Evolutionary conservation across 2,797 vertebrate species (phyloP).

Genomic region (Anguilla pacifica): DNA sequence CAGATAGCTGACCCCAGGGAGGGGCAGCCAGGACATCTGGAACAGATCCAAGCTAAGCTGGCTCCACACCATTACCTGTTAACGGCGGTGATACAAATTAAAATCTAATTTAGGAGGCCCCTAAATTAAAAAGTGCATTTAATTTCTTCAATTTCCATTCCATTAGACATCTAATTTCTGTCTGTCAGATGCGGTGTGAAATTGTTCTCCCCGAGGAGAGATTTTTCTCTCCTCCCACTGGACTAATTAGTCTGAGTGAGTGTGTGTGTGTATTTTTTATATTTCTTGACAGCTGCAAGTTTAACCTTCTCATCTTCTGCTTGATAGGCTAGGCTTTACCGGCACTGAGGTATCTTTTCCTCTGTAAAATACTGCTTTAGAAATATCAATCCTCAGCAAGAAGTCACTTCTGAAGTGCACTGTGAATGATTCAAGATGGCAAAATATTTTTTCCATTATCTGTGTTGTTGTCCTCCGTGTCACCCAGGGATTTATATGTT

Average conservation of each 20-base stretch:
- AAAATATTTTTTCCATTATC: background rate
- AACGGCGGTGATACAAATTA: constrained; percentile 60
- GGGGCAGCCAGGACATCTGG: constrained; percentile 12
- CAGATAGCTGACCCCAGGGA: background rate
- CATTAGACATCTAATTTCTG: constrained; percentile 75
- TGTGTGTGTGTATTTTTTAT: constrained; percentile 3
- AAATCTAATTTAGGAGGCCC: constrained; percentile 63
- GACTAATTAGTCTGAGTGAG: constrained; percentile 64
- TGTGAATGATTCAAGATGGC: background rate
- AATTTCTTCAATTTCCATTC: constrained; percentile 70
- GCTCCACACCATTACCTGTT: constrained; percentile 43
- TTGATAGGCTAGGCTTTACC: background rate
- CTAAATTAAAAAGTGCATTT: constrained; percentile 65
- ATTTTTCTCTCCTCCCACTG: constrained; percentile 51
- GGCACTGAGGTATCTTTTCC: background rate
- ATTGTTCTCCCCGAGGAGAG: constrained; percentile 61
- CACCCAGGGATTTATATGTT: too few species aligned
- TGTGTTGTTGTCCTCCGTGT: background rate
- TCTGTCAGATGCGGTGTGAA: constrained; percentile 67
- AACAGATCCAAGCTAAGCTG: constrained; percentile 49
- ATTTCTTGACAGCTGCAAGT: background rate
- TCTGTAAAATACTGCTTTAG: background rate
- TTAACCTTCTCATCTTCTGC: constrained; percentile 8
- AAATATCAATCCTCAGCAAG: background rate
- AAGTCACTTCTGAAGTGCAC: background rate